Evolutionary conservation across 2,113 vertebrate species (phyloP).

Genomic region (Alethe diademata): DNA sequence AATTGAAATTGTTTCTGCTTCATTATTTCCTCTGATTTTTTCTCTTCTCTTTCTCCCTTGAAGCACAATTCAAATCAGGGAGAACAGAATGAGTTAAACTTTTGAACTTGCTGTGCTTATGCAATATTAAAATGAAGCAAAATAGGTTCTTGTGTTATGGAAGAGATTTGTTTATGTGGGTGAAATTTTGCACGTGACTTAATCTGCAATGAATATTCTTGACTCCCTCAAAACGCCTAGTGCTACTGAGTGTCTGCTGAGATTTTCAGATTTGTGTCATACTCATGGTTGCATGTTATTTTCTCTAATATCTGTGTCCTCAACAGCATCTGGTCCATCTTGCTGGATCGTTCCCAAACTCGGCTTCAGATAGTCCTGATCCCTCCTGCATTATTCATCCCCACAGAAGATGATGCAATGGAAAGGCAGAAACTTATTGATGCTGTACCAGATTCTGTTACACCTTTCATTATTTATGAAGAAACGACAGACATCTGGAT

Average conservation of each 20-base stretch:
- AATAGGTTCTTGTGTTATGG: background rate
- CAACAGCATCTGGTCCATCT: constrained; percentile 80
- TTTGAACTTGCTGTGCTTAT: constrained; percentile 50
- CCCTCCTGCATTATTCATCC: constrained; percentile 81
- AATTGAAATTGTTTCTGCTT: background rate
- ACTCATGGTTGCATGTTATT: background rate
- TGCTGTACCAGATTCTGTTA: constrained; percentile 76
- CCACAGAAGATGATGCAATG: constrained; percentile 78
- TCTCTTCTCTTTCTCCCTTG: constrained; percentile 8
- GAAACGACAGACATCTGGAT: constrained; percentile 86
- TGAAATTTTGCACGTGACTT: constrained; percentile 25
- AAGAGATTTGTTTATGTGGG: constrained; percentile 20
- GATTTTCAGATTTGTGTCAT: background rate
- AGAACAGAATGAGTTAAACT: constrained; percentile 46
- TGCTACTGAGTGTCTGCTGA: background rate
- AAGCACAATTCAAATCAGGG: constrained; percentile 1
- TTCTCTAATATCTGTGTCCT: constrained; percentile 59
- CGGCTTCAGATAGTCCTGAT: constrained; percentile 82
- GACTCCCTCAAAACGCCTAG: background rate
- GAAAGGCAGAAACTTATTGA: constrained; percentile 78
- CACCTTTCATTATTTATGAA: constrained; percentile 81
- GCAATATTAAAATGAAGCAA: constrained; percentile 37
- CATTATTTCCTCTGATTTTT: background rate
- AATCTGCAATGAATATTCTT: background rate
- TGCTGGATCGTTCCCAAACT: constrained; percentile 82